Evolutionary conservation across 2,888 invertebrate species (phyloP).

Genomic region (Bombylius major): DNA sequence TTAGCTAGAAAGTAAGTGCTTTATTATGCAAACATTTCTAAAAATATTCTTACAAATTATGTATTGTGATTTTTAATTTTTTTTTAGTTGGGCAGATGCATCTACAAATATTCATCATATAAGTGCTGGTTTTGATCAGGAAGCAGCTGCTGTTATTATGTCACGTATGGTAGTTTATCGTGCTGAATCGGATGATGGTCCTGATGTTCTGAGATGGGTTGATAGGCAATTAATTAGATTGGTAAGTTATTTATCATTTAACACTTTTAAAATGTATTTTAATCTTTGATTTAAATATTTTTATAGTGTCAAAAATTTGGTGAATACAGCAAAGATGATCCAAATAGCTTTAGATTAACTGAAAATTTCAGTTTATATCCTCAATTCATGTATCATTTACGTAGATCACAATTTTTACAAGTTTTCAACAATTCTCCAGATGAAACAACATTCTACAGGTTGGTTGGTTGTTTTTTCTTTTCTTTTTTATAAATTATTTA

Average conservation of each 20-base stretch:
- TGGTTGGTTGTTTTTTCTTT: neutral
- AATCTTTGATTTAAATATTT: conserved; percentile 2
- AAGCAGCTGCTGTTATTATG: conserved; percentile 95
- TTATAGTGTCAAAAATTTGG: conserved; percentile 97
- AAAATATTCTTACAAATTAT: neutral
- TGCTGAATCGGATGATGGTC: conserved; percentile 89
- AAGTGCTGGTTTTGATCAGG: conserved; percentile 93
- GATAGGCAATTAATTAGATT: conserved; percentile 94
- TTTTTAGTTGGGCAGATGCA: conserved; percentile 85
- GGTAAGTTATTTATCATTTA: conserved; percentile 40
- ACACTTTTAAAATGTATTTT: neutral
- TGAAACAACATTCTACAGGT: conserved; percentile 97
- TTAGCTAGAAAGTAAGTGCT: conserved; percentile 75
- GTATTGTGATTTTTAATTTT: neutral
- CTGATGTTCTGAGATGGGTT: conserved; percentile 96
- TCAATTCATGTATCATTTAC: conserved; percentile 98
- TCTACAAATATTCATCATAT: conserved; percentile 80
- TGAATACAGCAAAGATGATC: conserved; percentile 95
- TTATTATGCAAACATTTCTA: conserved; percentile 5
- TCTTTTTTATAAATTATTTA: conserved; percentile 2
- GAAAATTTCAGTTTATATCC: conserved; percentile 98
- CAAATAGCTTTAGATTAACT: conserved; percentile 86
- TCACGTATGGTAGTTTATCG: conserved; percentile 91
- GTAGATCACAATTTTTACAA: conserved; percentile 96
- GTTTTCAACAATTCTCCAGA: conserved; percentile 99